phyloP scores from a whole-genome alignment of 2,113 vertebrate genomes.

The Cygnus atratus region DNA sequence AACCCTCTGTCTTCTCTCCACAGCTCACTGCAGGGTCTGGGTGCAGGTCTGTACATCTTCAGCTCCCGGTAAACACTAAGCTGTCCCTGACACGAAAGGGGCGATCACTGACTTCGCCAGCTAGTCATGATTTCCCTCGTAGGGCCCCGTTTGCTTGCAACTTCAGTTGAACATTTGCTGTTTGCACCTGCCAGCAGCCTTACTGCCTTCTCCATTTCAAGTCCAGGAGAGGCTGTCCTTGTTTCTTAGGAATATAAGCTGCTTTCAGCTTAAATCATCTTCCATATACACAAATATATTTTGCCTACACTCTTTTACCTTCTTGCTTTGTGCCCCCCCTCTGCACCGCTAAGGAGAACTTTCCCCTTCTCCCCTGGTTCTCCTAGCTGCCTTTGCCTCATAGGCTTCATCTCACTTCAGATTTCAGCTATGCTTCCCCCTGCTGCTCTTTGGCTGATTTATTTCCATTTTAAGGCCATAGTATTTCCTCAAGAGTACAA shows the following conservation, averaged over 20 bases:
- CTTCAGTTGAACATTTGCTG: background rate
- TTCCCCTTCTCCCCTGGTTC: background rate
- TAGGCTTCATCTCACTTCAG: background rate
- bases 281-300: background rate
- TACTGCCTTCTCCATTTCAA: background rate
- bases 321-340: background rate
- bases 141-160: background rate
- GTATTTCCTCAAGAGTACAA: background rate
- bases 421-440: background rate
- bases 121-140: background rate
- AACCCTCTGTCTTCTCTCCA: background rate
- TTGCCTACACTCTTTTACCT: background rate
- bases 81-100: background rate
- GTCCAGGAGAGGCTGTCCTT: background rate
- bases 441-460: background rate
- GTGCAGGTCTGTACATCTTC: background rate
- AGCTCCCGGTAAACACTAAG: accelerated
- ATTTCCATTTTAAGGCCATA: background rate
- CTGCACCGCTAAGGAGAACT: background rate
- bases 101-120: background rate
- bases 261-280: background rate
- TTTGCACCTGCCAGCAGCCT: background rate
- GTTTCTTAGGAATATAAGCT: background rate
- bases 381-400: background rate
- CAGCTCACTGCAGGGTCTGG: background rate